phyloP scores from a whole-genome alignment of 2,888 invertebrate species.

The Tetramorium bicarinatum region DNA sequence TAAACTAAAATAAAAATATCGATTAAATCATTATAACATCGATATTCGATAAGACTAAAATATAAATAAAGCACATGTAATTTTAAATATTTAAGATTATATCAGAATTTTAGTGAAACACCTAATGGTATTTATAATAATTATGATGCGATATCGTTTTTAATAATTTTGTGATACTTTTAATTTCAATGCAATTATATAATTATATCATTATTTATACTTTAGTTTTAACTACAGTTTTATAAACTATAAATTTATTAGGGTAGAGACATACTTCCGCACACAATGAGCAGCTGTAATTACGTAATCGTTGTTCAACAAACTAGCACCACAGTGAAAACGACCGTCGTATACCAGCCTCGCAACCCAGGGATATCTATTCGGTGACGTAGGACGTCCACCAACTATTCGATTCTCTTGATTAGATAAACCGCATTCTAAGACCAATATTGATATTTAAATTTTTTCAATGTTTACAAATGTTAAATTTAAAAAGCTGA shows the following conservation, averaged over 20 bases:
- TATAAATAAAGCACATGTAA: not conserved
- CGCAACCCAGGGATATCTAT: constrained; percentile 96
- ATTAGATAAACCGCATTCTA: constrained; percentile 94
- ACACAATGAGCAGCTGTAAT: constrained; percentile 96
- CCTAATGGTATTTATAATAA: not conserved
- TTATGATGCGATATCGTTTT: not conserved
- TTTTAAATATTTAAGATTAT: not conserved
- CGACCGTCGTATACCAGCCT: constrained; percentile 95
- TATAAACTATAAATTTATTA: constrained; percentile 7
- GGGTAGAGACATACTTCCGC: constrained; percentile 88
- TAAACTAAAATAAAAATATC: constrained; percentile 87
- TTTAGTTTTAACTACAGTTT: not conserved
- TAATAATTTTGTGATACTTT: not conserved
- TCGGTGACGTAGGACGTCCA: constrained; percentile 93
- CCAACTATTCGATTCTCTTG: constrained; percentile 96
- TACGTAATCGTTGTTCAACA: constrained; percentile 94
- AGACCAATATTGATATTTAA: constrained; percentile 68
- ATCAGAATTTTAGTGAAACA: not conserved
- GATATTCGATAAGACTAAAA: not conserved
- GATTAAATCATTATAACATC: not conserved
- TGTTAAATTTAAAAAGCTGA: not conserved
- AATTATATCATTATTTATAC: not conserved
- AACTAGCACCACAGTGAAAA: constrained; percentile 95
- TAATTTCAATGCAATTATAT: not conserved
- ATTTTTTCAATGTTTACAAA: not conserved